Evolutionary conservation across 2,113 vertebrate species (phyloP).

Genomic region (Heterocephalus glaber): DNA sequence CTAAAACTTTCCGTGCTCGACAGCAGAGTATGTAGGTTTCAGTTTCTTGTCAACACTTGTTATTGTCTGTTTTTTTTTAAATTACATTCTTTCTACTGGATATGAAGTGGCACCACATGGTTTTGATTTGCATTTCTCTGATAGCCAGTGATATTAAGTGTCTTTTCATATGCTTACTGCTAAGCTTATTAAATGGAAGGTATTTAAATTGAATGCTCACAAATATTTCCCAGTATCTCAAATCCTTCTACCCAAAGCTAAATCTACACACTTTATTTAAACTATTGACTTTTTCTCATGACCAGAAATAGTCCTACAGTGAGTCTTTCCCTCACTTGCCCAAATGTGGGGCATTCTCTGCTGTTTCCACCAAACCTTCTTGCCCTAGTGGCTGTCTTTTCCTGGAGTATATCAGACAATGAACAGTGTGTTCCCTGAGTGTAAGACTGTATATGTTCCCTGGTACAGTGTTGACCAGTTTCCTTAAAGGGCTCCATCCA

Average conservation of each 20-base stretch:
- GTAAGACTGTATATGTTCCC: background rate
- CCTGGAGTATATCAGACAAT: background rate
- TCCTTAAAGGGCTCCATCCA: background rate
- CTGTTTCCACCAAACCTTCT: background rate
- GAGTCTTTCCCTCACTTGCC: background rate
- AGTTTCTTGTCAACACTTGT: background rate
- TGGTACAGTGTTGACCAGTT: background rate
- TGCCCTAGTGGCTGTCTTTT: background rate
- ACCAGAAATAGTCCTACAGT: background rate
- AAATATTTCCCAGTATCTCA: background rate
- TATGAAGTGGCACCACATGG: background rate
- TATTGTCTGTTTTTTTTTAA: background rate
- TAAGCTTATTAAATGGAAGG: slow-evolving; percentile 19
- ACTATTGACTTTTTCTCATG: background rate
- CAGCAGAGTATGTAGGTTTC: background rate
- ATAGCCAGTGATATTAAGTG: background rate
- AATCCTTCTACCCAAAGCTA: background rate
- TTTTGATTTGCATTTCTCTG: background rate
- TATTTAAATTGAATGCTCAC: background rate
- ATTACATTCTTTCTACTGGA: background rate
- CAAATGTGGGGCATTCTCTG: background rate
- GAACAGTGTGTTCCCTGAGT: background rate
- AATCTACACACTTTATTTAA: slow-evolving; percentile 21
- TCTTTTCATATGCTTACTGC: background rate
- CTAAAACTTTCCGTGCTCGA: background rate